Conservation (phyloP, 2,113 vertebrate genomes). For the Vidua macroura region DNA sequence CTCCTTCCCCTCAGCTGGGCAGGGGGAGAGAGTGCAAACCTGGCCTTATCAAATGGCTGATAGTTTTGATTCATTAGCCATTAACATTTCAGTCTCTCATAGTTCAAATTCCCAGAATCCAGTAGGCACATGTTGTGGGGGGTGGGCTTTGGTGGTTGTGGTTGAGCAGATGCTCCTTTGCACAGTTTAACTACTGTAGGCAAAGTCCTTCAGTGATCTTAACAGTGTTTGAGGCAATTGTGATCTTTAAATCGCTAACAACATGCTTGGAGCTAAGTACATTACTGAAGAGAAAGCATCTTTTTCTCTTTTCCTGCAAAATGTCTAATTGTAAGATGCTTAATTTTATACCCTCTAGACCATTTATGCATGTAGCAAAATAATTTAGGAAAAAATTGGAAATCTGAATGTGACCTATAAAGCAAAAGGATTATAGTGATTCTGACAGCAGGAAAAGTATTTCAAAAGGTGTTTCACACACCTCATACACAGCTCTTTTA, state of each 20-base stretch:
- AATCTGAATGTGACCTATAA: neutral
- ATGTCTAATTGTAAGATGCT: neutral
- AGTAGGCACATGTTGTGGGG: neutral
- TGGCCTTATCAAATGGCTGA: neutral
- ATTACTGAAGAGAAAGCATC: neutral
- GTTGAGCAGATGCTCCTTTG: neutral
- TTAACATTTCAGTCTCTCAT: neutral
- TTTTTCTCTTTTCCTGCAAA: neutral
- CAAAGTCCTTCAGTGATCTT: neutral
- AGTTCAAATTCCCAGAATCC: neutral
- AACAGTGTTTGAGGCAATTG: neutral
- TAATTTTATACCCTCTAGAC: neutral
- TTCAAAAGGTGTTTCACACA: neutral
- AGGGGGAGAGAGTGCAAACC: neutral
- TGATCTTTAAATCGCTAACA: neutral
- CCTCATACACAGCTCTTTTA: neutral
- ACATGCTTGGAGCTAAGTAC: neutral
- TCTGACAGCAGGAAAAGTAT: neutral
- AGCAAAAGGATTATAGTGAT: neutral
- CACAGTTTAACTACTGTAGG: neutral
- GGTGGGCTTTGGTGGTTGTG: neutral
- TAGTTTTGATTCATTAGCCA: neutral
- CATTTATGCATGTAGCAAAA: neutral
- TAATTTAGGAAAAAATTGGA: neutral
- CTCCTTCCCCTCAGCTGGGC: neutral